Evolutionary conservation across 2,113 vertebrate genomes (phyloP).

Genomic region (Callopanchax toddi): DNA sequence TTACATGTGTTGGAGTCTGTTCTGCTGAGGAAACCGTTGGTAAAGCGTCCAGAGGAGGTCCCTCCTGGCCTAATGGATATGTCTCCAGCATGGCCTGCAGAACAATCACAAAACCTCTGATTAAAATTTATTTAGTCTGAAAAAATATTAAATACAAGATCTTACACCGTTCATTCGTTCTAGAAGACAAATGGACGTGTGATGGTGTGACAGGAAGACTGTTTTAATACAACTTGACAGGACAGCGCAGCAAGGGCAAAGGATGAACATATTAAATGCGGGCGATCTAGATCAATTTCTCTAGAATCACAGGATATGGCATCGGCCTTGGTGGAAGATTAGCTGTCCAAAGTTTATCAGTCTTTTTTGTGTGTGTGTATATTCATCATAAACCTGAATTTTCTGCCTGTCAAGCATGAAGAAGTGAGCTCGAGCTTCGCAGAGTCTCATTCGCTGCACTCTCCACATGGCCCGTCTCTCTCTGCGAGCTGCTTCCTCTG

Average conservation of each 20-base stretch:
- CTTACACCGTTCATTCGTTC: not conserved
- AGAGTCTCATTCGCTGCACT: slow-evolving; percentile 86
- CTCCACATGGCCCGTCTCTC: slow-evolving; percentile 91
- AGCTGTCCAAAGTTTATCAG: not conserved
- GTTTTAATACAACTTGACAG: not conserved
- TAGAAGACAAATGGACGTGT: not conserved
- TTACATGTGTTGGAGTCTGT: slow-evolving; percentile 57
- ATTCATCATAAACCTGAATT: slow-evolving; percentile 77
- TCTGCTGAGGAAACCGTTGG: slow-evolving; percentile 38
- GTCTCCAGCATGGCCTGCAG: slow-evolving; percentile 80
- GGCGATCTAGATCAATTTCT: not conserved
- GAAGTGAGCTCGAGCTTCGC: slow-evolving; percentile 82
- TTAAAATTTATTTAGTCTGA: not conserved
- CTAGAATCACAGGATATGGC: not conserved
- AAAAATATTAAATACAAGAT: not conserved
- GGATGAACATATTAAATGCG: not conserved
- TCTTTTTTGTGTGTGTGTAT: slow-evolving; percentile 4
- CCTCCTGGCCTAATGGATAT: slow-evolving; percentile 70
- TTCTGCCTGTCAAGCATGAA: slow-evolving; percentile 79
- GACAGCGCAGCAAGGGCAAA: not conserved
- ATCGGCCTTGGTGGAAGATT: not conserved
- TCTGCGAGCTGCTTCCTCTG: slow-evolving; percentile 89
- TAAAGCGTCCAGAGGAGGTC: slow-evolving; percentile 56
- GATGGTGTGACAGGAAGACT: not conserved
- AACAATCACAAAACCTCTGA: slow-evolving; percentile 10